These are phyloP conservation scores for Podarcis lilfordi DNA, from an alignment of 2,797 vertebrate genomes.

Conservation along the genomic window DNA sequence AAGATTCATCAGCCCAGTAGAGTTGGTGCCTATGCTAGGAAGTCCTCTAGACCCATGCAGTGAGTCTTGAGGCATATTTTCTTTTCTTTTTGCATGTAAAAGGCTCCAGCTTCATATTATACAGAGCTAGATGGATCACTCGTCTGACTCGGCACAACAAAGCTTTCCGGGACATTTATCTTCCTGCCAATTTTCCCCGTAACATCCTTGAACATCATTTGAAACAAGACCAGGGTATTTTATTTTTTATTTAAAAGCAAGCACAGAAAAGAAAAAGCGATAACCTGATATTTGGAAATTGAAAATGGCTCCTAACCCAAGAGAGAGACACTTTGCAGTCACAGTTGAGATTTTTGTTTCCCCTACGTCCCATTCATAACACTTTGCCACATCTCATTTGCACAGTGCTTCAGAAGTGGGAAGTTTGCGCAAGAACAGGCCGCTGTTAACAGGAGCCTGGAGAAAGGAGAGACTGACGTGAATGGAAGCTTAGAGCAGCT, in stretches of 20 bases:
- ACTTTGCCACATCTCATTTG: not conserved
- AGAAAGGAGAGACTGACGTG: not conserved
- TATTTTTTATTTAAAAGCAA: too few species aligned
- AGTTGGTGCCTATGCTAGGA: too few species aligned
- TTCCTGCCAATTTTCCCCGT: not conserved
- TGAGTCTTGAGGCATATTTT: too few species aligned
- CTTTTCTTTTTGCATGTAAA: too few species aligned
- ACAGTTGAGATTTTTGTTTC: not conserved
- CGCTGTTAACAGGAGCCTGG: not conserved
- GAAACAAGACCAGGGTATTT: not conserved
- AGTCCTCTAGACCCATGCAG: too few species aligned
- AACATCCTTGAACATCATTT: not conserved
- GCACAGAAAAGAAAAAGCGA: not conserved
- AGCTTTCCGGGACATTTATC: too few species aligned
- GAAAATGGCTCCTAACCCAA: not conserved
- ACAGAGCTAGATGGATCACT: too few species aligned
- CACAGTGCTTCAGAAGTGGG: not conserved
- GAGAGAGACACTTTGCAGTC: not conserved
- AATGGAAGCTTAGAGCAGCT: not conserved
- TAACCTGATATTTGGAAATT: not conserved
- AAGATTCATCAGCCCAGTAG: too few species aligned
- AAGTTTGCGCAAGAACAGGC: not conserved
- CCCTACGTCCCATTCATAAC: not conserved
- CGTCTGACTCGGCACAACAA: too few species aligned
- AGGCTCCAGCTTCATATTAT: too few species aligned